Evolutionary conservation across 2,797 vertebrate species (phyloP).

Genomic region (Morus bassanus): DNA sequence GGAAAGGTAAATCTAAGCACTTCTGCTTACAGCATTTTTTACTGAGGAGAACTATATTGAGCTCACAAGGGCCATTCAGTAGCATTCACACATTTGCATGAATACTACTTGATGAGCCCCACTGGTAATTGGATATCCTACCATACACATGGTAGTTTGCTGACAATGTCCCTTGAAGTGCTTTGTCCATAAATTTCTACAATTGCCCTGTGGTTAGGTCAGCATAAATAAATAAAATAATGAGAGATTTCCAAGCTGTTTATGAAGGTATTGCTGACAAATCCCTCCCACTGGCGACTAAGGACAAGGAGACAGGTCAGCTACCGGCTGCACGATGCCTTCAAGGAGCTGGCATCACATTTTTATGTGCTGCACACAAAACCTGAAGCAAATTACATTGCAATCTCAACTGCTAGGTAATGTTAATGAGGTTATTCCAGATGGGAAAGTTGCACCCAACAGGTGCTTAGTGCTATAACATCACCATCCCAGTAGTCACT

Average conservation of each 20-base stretch:
- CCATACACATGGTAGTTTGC: background rate
- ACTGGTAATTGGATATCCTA: background rate
- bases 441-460: background rate
- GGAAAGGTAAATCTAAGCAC: background rate
- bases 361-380: background rate
- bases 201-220: background rate
- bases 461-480: background rate
- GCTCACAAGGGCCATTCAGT: background rate
- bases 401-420: background rate
- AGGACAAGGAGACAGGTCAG: background rate
- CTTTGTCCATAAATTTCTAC: background rate
- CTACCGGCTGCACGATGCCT: background rate
- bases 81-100: background rate
- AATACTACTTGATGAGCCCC: background rate
- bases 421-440: background rate
- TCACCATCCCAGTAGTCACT: background rate
- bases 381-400: background rate
- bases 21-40: background rate
- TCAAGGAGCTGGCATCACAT: background rate
- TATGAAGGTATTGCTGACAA: background rate
- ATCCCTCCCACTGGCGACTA: background rate
- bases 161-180: background rate
- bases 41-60: background rate
- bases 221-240: background rate
- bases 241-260: background rate